Percentiles rank a stretch among this genome's conserved stretches.
phyloP scores from a whole-genome alignment of 2,888 invertebrate genomes.

The Catocala fraxini region DNA sequence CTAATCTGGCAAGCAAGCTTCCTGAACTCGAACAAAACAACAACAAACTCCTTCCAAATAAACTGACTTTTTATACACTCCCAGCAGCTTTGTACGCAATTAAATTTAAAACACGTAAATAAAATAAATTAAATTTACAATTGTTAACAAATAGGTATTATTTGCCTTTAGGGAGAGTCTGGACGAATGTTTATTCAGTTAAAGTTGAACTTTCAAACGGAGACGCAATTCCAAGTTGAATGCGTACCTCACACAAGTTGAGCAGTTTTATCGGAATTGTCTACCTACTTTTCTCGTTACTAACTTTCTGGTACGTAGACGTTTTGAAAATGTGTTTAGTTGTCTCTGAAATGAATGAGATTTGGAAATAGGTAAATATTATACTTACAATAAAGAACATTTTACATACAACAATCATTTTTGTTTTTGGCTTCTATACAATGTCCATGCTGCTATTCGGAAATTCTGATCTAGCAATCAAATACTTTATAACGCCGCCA shows the following conservation, averaged over 20 bases:
- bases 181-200: conserved; percentile 35
- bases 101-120: conserved; percentile 28
- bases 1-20: neutral
- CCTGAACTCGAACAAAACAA: conserved; percentile 1
- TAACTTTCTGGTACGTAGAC: conserved; percentile 17
- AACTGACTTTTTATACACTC: conserved; percentile 14
- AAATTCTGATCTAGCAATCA: no score
- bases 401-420: no score
- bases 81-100: conserved; percentile 22
- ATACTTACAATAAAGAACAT: no score
- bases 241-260: conserved; percentile 34
- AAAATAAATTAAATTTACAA: conserved; percentile 32
- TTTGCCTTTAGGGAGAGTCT: conserved; percentile 25
- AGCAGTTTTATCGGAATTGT: conserved; percentile 45
- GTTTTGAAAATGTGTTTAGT: no score
- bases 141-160: conserved; percentile 40
- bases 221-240: conserved; percentile 41
- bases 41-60: conserved; percentile 17
- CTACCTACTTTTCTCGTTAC: conserved; percentile 34
- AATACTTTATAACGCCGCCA: no score
- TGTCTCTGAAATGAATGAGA: no score
- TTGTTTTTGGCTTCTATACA: no score
- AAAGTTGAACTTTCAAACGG: conserved; percentile 35
- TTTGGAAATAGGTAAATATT: no score
- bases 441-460: no score